A percentile compares a stretch with the other conserved stretches of the same genome.
Conservation (phyloP, 1,140 invertebrate genomes). For the Pogonomyrmex californicus region DNA sequence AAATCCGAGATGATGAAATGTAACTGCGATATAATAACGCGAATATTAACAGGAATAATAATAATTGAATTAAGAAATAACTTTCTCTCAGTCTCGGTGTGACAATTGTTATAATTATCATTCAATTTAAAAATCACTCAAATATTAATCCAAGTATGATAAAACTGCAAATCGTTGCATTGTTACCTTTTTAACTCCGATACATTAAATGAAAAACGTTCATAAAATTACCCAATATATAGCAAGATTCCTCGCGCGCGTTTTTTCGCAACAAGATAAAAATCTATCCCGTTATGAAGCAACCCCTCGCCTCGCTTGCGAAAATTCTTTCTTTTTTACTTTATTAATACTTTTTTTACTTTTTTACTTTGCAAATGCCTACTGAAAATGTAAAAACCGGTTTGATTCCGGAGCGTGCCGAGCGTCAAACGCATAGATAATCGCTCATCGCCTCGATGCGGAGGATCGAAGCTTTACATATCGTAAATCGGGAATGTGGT, state of each 20-base stretch:
- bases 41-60: not conserved
- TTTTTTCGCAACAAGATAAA: not conserved
- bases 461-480: not conserved
- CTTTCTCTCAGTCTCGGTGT: no score
- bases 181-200: no score
- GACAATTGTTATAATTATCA: not conserved
- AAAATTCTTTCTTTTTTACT: slow-evolving; percentile 1
- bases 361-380: not conserved
- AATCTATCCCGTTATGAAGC: slow-evolving; percentile 27
- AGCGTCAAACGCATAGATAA: slow-evolving; percentile 14
- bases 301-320: not conserved
- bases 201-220: slow-evolving; percentile 8
- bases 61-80: not conserved
- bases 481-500: not conserved
- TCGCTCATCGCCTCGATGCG: no score
- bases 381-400: not conserved
- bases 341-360: not conserved
- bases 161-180: not conserved
- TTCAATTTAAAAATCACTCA: not conserved
- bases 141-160: not conserved
- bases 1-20: not conserved
- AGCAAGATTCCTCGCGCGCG: not conserved
- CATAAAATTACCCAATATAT: not conserved
- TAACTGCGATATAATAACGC: not conserved
- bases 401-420: not conserved